Conservation (phyloP, 2,113 vertebrate genomes). For the Sinocyclocheilus grahami region DNA sequence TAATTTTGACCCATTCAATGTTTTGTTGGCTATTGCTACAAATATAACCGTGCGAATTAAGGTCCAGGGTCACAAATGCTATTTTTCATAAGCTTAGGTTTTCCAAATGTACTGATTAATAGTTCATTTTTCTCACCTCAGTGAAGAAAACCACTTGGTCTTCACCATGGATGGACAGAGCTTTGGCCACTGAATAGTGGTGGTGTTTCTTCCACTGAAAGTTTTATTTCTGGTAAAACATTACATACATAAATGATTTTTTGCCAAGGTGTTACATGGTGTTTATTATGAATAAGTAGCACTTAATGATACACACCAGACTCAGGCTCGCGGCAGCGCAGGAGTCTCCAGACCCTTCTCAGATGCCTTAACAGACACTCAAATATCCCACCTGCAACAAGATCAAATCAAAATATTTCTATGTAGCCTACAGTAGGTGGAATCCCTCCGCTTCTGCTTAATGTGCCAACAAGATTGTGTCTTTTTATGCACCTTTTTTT, state of each 20-base stretch:
- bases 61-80: too few species aligned
- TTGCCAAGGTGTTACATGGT: neutral
- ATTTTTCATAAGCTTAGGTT: too few species aligned
- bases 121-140: neutral
- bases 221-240: constrained; percentile 2
- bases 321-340: neutral
- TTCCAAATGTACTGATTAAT: too few species aligned
- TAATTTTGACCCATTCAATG: too few species aligned
- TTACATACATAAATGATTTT: neutral
- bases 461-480: too few species aligned
- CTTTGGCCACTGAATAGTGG: neutral
- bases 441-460: too few species aligned
- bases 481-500: too few species aligned
- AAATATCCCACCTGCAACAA: neutral
- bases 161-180: constrained; percentile 4
- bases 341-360: neutral
- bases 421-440: too few species aligned
- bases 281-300: neutral
- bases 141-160: neutral
- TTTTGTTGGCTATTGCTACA: too few species aligned
- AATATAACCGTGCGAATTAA: too few species aligned
- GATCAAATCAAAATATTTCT: neutral
- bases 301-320: neutral
- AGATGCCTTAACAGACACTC: neutral
- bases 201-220: constrained; percentile 8